phyloP scores from a whole-genome alignment of 2,797 vertebrate genomes.

The Danio albolineatus region DNA sequence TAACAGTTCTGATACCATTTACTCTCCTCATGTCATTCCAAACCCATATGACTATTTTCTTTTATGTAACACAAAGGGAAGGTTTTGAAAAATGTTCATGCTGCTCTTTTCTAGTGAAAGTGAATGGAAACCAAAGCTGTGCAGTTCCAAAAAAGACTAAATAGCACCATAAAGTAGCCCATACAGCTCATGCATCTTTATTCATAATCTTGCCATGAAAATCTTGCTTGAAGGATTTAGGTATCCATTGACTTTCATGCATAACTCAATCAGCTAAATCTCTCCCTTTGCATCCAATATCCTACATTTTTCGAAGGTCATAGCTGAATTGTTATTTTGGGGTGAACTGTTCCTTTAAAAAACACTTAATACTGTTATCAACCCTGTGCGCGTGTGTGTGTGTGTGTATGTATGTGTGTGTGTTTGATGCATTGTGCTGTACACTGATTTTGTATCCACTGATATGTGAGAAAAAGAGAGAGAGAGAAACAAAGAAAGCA shows the following conservation, averaged over 20 bases:
- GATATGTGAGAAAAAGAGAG: constrained; percentile 44
- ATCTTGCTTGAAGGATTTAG: not conserved
- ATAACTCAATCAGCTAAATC: not conserved
- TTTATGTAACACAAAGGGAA: not conserved
- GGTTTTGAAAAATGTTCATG: not conserved
- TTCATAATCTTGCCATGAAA: not conserved
- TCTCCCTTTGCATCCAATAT: not conserved
- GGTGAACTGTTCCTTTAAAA: constrained; percentile 24
- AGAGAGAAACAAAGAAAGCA: constrained; percentile 52
- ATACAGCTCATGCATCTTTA: not conserved
- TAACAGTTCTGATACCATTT: not conserved
- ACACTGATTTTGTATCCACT: constrained; percentile 47
- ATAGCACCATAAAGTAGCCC: constrained; percentile 35
- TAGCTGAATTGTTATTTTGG: not conserved
- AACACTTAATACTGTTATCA: constrained; percentile 13
- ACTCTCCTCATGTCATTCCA: not conserved
- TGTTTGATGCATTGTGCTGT: constrained; percentile 51
- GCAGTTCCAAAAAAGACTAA: constrained; percentile 25
- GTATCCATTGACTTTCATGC: not conserved
- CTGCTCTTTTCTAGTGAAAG: constrained; percentile 2
- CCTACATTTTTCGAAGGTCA: not conserved
- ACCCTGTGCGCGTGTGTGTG: not conserved
- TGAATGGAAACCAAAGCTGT: not conserved
- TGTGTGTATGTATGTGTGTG: constrained; percentile 30
- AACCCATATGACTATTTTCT: not conserved